Percentiles rank a stretch among this genome's conserved stretches.
Evolutionary conservation across 2,113 vertebrate species (phyloP).

Genomic region (Dromaius novaehollandiae): DNA sequence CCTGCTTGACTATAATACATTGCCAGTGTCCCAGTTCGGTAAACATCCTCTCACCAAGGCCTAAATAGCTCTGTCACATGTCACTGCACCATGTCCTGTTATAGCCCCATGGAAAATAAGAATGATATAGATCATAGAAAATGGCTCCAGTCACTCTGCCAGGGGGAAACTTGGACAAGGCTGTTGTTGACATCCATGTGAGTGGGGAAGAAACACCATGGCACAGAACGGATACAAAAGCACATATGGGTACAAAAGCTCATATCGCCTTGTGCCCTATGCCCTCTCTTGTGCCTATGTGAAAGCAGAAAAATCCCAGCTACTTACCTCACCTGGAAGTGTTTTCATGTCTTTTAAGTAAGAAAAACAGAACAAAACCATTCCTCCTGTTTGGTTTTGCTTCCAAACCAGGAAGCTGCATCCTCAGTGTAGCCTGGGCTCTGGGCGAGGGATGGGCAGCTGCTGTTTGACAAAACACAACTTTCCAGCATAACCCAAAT

Average conservation of each 20-base stretch:
- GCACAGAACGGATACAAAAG: not conserved
- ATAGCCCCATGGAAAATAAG: not conserved
- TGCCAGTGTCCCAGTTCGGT: not conserved
- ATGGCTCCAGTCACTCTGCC: not conserved
- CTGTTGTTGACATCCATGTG: not conserved
- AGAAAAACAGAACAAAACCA: rapidly evolving
- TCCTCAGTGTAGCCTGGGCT: not conserved
- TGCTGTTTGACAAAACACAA: not conserved
- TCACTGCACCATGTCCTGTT: not conserved
- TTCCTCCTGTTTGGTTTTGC: not conserved
- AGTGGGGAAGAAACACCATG: not conserved
- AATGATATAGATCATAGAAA: not conserved
- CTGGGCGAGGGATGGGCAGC: not conserved
- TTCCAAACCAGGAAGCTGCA: not conserved
- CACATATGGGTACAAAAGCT: not conserved
- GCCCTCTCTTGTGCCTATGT: not conserved
- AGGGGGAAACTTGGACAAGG: not conserved
- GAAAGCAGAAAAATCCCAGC: not conserved
- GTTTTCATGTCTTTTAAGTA: not conserved
- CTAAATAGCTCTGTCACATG: constrained; percentile 45
- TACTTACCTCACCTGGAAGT: not conserved
- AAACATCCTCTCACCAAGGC: constrained; percentile 33
- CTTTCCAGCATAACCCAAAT: not conserved
- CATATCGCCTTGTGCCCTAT: not conserved
- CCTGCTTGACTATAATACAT: not conserved